Evolutionary conservation across 2,797 vertebrate genomes (phyloP).

Genomic region (Todus mexicanus): DNA sequence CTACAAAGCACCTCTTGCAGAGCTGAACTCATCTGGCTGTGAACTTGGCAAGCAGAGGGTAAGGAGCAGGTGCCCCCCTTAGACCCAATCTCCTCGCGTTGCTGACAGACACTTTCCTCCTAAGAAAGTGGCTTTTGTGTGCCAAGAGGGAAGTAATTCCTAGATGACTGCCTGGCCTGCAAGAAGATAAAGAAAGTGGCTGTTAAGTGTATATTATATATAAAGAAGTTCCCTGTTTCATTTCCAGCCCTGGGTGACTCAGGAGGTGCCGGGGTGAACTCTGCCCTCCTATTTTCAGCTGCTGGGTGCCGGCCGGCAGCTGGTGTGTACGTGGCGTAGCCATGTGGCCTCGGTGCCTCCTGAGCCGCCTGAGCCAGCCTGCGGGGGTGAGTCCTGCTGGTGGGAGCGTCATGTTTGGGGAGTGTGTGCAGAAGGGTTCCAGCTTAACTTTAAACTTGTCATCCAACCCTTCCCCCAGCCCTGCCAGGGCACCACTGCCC

Average conservation of each 20-base stretch:
- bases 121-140: not conserved
- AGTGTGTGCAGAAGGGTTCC: not conserved
- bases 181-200: not conserved
- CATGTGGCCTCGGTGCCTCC: not conserved
- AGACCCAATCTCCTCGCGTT: rapidly evolving
- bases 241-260: not conserved
- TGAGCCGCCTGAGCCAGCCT: rapidly evolving
- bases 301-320: rapidly evolving
- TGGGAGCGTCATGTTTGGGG: not conserved
- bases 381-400: not conserved
- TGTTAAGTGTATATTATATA: not conserved
- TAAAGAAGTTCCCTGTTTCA: rapidly evolving
- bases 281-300: not conserved
- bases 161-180: rapidly evolving
- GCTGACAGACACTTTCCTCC: not conserved
- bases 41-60: not conserved
- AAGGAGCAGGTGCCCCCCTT: not conserved
- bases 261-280: not conserved
- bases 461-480: too few species aligned
- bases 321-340: rapidly evolving
- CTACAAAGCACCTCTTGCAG: not conserved
- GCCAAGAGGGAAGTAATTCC: not conserved
- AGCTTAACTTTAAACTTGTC: not conserved
- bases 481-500: too few species aligned
- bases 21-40: not conserved